These are phyloP conservation scores for Sebastiscus tertius DNA, from an alignment of 2,797 vertebrate genomes.

Conservation along the genomic window DNA sequence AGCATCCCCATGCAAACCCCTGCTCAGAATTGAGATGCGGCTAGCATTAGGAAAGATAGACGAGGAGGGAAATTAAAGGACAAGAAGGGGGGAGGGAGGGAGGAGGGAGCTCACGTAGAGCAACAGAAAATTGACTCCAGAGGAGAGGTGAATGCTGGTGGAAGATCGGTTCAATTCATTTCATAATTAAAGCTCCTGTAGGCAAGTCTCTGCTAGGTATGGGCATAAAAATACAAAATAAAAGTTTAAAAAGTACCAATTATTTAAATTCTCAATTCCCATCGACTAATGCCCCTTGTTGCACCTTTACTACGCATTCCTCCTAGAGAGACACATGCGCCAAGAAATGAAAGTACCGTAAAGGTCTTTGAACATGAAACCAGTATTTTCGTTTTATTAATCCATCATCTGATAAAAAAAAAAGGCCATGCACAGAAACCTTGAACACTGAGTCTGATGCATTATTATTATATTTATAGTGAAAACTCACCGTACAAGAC, in stretches of 20 bases:
- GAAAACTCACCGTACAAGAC: too few relatives aligned
- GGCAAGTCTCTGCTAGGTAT: background rate
- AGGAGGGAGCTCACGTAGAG: constrained; percentile 20
- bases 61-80: constrained; percentile 55
- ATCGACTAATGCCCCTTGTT: background rate
- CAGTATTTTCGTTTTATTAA: too few relatives aligned
- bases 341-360: constrained; percentile 5
- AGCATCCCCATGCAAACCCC: constrained; percentile 52
- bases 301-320: background rate
- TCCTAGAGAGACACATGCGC: background rate
- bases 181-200: constrained; percentile 51
- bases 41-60: constrained; percentile 58
- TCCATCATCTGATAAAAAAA: too few relatives aligned
- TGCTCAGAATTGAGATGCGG: constrained; percentile 58
- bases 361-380: too few relatives aligned
- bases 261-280: background rate
- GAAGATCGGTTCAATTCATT: constrained; percentile 48
- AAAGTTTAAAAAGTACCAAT: constrained; percentile 13
- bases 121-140: constrained; percentile 56
- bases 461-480: too few relatives aligned
- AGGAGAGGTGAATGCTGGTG: constrained; percentile 36
- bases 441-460: too few relatives aligned
- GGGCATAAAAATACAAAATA: background rate
- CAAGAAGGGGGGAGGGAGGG: constrained; percentile 5
- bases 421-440: too few relatives aligned